Evolutionary conservation across 2,797 vertebrate species (phyloP), one percentile per base, ranked within the genome.

Genomic region (Helostoma temminkii): DNA sequence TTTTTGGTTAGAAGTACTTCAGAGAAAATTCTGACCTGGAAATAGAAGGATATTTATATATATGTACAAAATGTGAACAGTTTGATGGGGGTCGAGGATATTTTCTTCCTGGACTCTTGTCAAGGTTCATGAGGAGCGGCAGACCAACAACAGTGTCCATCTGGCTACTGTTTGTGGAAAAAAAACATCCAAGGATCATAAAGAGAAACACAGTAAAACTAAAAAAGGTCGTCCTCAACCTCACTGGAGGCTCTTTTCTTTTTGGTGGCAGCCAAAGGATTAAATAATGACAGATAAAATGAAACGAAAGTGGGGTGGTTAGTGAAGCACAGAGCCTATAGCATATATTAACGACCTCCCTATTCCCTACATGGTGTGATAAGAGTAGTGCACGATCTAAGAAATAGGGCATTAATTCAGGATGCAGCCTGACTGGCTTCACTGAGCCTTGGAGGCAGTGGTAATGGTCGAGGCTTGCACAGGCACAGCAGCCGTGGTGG

Each of bases 391-490:
- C 83, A 80, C 75, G 25, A 79, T 63, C 47, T 39, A 78, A 81
- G 76, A 68, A 72, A 75, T 36, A 66, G 74, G 81, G 73, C 55
- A 50, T 64, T 63, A 30, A 34, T 61, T 75, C 55, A 22, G 71
- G 73, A 74, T 61, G 61, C 71, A 56, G 87, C 73, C 79, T 3
- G 32, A 55, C 76, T 61, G 63, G 90, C 88, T 91, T 99, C 96
- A 99, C 94, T 98, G 98, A 58, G 98, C 97, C 96, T 98, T 99
- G 92, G 98, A 98, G 95, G 97, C 96, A 69, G 97, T 96, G 89
- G 96, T 97, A 91, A 97, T 97, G 94, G 97, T 97, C 82, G 98
- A 94, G 6, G 96, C 90, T 68, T 97, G 89, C 80, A 93, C 89
- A 42, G 92, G 91, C 83, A 93, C 91, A 12, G 91, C 89, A 30